Base-by-base conservation (phyloP, 2,797 vertebrate genomes). In the Simalia tracyae region DNA sequence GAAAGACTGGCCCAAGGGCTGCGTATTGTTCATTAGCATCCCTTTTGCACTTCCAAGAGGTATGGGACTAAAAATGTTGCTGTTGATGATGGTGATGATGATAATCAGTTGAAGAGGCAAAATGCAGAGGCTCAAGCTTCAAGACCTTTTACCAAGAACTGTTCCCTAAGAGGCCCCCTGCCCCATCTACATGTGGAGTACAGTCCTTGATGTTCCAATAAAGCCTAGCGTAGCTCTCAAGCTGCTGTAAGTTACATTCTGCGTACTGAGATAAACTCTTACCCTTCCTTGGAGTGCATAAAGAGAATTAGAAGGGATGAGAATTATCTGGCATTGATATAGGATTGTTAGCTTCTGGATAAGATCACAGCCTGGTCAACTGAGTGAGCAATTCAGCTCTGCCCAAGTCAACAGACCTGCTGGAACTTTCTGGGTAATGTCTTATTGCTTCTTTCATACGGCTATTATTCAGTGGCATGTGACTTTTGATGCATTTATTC, bases 271-370 rank as follows among this genome's bases (percentile, higher is more conserved):
- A 81, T 42, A 81, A 46, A 24, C 11, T 63, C 59, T 87, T 60
- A 11, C 26, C 46, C 22, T 92, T 57, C 22, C 59, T 57, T 24
- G 24, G 46, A 36, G 64, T 42, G 8, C 24, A 63, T 5, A 3
- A n/a, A 8, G 12, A 46, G n/a, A 46, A 24, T 36, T 2, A 0
- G 0, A 86, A 87, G 89, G 0, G 0, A 31, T 4, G 26, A 60
- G 57, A 56, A 19, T 60, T 42, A 9, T 81, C 76, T 46, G 42
- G 76, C 36, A 81, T 46, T 46, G 36, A 81, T 81, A 24, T 81
- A 26, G n/a, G 54, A 22, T 84, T 0, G 0, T n/a, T 60, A 0
- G 2, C 28, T 88, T 10, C 87, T 54, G 10, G 11, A 68, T 28
- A 54, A 63, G 57, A 59, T 60, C 26, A 46, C 31, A 87, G 50